Evolutionary conservation across 1,140 invertebrate species (phyloP).

Genomic region (Camponotus floridanus): DNA sequence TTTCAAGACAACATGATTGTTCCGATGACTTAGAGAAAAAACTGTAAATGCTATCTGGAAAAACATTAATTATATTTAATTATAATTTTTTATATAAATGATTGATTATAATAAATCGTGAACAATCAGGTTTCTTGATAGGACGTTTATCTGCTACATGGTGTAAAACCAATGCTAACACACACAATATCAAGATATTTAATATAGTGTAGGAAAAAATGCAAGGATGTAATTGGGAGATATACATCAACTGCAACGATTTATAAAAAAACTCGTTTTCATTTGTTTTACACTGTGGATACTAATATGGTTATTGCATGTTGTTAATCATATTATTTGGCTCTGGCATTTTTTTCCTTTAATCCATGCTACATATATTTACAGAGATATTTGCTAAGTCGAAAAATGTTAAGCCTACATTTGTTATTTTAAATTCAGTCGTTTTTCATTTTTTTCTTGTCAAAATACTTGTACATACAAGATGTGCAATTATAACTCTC

Average conservation of each 20-base stretch:
- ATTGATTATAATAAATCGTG: conserved; percentile 24
- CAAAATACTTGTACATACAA: conserved; percentile 22
- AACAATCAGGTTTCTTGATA: conserved; percentile 76
- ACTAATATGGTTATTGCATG: conserved; percentile 78
- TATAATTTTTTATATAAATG: background rate
- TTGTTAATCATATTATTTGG: conserved; percentile 69
- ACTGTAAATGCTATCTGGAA: background rate
- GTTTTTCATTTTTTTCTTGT: background rate
- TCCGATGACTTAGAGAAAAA: conserved; percentile 27
- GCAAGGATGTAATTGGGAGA: background rate
- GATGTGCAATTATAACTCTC: conserved; percentile 1
- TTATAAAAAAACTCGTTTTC: conserved; percentile 32
- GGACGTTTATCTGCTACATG: conserved; percentile 69
- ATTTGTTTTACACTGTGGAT: conserved; percentile 79
- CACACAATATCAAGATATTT: background rate
- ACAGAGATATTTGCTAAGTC: conserved; percentile 28
- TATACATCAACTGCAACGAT: background rate
- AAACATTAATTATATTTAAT: background rate
- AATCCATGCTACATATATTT: conserved; percentile 57
- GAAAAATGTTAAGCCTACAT: conserved; percentile 13
- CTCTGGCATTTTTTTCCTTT: conserved; percentile 70
- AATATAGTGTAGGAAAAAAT: conserved; percentile 3
- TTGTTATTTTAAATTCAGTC: conserved; percentile 27
- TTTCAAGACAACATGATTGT: conserved; percentile 77
- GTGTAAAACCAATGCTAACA: conserved; percentile 78